Conservation (phyloP, 2,888 invertebrate species). For the Aleiodes testaceus region DNA sequence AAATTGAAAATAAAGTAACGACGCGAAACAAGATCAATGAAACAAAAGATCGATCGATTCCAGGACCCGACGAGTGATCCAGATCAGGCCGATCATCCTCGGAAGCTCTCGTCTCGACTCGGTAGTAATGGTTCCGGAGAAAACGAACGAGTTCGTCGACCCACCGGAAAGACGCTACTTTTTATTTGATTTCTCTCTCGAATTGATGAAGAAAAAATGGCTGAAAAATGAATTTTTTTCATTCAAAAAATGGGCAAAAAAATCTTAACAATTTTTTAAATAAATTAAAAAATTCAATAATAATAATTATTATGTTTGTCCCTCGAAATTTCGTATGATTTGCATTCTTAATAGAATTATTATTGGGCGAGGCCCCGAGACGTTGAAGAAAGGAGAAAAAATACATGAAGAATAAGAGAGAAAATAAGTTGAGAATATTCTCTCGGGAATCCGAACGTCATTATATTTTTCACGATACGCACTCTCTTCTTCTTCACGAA, state of each 20-base stretch:
- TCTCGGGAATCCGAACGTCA: conserved; percentile 38
- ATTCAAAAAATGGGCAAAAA: conserved; percentile 10
- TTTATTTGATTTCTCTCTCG: background rate
- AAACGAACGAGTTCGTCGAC: conserved; percentile 39
- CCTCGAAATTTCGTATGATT: conserved; percentile 57
- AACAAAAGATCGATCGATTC: conserved; percentile 41
- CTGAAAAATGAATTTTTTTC: too few relatives aligned
- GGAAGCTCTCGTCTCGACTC: conserved; percentile 30
- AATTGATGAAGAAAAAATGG: too few relatives aligned
- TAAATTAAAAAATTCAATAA: too few relatives aligned
- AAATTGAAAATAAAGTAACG: background rate
- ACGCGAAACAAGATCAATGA: conserved; percentile 38
- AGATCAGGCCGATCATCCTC: conserved; percentile 37
- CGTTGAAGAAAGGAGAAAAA: conserved; percentile 23
- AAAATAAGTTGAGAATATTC: conserved; percentile 25
- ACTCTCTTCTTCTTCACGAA: conserved; percentile 58
- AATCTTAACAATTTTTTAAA: conserved; percentile 34
- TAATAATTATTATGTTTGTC: conserved; percentile 60
- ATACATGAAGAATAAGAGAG: conserved; percentile 23
- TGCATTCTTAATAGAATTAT: conserved; percentile 65
- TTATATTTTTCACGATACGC: conserved; percentile 44
- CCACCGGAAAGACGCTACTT: conserved; percentile 28
- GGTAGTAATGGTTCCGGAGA: conserved; percentile 39
- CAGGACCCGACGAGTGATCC: conserved; percentile 37
- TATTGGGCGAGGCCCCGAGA: conserved; percentile 55